These are phyloP conservation scores for Isoperla grammatica DNA, from an alignment of 2,888 invertebrate genomes.

Conservation along the genomic window DNA sequence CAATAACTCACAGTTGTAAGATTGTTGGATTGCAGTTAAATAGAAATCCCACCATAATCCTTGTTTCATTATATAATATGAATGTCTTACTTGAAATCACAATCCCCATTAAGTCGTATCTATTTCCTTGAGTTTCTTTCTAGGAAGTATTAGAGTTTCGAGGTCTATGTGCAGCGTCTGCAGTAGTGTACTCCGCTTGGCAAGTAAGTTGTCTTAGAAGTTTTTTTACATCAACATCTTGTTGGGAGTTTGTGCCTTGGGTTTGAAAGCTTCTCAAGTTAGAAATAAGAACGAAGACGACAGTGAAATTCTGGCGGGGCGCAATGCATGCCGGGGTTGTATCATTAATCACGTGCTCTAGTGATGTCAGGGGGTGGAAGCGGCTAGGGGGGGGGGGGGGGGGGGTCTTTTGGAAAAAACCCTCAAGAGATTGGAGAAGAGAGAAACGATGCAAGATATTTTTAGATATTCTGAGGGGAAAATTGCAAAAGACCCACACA, in stretches of 20 bases:
- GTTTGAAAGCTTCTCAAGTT: slow-evolving; percentile 19
- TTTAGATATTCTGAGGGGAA: slow-evolving; percentile 11
- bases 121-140: too few species aligned
- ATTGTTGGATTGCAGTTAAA: too few species aligned
- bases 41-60: too few species aligned
- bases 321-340: slow-evolving; percentile 12
- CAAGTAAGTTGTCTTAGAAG: slow-evolving; percentile 16
- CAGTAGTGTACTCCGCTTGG: slow-evolving; percentile 12
- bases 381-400: slow-evolving; percentile 1
- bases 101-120: too few species aligned
- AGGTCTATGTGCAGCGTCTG: slow-evolving; percentile 10
- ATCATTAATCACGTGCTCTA: slow-evolving; percentile 16
- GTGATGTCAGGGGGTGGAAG: slow-evolving; percentile 17
- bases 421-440: slow-evolving; percentile 20
- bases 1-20: too few species aligned
- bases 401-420: slow-evolving; percentile 18
- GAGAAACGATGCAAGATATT: slow-evolving; percentile 17
- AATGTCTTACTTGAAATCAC: too few species aligned
- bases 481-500: slow-evolving; percentile 13
- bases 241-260: slow-evolving; percentile 17
- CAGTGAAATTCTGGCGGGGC: slow-evolving; percentile 18
- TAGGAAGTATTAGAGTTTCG: too few species aligned
- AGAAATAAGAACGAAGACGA: slow-evolving; percentile 19
- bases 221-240: slow-evolving; percentile 17
- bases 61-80: too few species aligned